Conservation (phyloP, 2,797 vertebrate genomes). For the Halcyon badia region DNA sequence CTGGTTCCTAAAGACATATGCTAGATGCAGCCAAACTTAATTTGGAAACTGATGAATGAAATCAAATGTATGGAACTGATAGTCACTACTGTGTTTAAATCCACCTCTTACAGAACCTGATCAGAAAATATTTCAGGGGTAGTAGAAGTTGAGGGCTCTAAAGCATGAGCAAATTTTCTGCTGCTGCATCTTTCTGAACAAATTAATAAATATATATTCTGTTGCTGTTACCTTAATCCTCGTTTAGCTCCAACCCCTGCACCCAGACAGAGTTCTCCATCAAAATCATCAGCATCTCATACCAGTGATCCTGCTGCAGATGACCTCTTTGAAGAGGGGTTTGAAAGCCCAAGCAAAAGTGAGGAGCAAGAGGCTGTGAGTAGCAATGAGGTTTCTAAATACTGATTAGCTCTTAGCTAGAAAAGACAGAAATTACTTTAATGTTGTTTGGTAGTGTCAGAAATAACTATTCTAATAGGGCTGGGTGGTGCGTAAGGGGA, state of each 20-base stretch:
- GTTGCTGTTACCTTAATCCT: constrained; percentile 46
- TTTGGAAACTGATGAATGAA: constrained; percentile 27
- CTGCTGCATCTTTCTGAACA: not conserved
- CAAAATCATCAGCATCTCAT: constrained; percentile 94
- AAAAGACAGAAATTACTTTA: not conserved
- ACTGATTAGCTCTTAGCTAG: not conserved
- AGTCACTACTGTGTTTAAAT: not conserved
- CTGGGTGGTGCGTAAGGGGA: not conserved
- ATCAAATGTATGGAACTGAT: not conserved
- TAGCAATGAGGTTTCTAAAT: constrained; percentile 60
- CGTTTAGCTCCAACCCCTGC: constrained; percentile 93
- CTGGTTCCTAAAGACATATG: not conserved
- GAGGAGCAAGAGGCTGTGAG: constrained; percentile 96
- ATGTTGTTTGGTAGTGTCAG: not conserved
- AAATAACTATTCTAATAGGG: not conserved
- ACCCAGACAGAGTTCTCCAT: constrained; percentile 94
- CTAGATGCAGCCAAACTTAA: constrained; percentile 34
- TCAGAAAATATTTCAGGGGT: not conserved
- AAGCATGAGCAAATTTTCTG: not conserved
- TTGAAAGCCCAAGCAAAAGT: constrained; percentile 96
- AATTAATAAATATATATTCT: not conserved
- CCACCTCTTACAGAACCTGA: not conserved
- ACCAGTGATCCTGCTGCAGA: constrained; percentile 89
- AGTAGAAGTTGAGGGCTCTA: not conserved
- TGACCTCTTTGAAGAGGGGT: constrained; percentile 94